Conservation (phyloP, 2,113 vertebrate species). For the Ascaphus truei region DNA sequence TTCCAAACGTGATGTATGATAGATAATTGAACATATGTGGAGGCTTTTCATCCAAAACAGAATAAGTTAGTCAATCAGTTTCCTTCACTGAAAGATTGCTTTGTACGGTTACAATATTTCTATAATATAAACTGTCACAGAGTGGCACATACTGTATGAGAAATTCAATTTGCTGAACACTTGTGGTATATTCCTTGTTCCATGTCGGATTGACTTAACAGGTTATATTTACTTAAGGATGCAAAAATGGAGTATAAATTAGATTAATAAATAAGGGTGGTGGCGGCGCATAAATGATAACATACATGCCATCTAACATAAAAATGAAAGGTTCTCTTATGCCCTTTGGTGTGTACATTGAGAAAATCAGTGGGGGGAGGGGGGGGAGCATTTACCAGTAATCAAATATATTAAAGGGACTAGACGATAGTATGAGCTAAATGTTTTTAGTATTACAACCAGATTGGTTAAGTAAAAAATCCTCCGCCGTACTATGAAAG, state of each 20-base stretch:
- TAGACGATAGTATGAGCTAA: too few species aligned
- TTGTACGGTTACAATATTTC: neutral
- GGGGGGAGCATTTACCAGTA: too few species aligned
- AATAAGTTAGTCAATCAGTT: conserved; percentile 8
- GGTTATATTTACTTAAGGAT: neutral
- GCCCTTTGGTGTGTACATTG: too few species aligned
- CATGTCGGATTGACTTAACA: neutral
- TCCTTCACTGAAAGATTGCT: neutral
- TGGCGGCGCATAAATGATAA: neutral
- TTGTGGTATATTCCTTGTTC: neutral
- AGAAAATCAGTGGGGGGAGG: too few species aligned
- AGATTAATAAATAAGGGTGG: neutral
- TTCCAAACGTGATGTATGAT: conserved; percentile 7
- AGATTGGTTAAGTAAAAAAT: too few species aligned
- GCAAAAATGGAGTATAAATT: neutral
- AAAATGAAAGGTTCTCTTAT: too few species aligned
- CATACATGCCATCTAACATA: too few species aligned
- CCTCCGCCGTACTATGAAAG: too few species aligned
- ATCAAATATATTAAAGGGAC: too few species aligned
- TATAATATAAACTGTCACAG: neutral
- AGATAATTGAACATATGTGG: conserved; percentile 9
- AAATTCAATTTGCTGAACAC: neutral
- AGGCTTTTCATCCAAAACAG: neutral
- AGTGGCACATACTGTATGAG: neutral
- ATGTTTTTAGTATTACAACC: too few species aligned